Evolutionary conservation across 1,140 invertebrate species (phyloP), one percentile per base, ranked within the genome.

Genomic region (Drosophila ambigua): DNA sequence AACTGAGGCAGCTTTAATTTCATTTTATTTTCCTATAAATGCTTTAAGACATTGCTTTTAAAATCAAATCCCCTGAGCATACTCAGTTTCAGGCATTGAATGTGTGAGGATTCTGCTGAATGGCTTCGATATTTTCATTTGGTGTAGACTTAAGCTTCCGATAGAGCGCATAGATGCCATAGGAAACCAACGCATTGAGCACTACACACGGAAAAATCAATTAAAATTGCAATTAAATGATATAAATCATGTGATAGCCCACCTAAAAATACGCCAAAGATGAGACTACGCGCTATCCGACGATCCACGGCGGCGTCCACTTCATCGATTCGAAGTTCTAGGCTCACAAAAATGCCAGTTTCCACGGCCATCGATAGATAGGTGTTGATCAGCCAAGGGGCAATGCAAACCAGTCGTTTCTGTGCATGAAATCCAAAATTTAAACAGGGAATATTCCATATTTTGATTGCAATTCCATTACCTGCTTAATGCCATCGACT

Each of bases 401-500:
- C 77, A 84, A 91, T 88, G 61, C 90, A 91, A 49, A 91, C 65
- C 11, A 88, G 85, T 75, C 90, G 90, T 77, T 87, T 84, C 90
- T 91, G 11, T 8, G 1, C 2, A 46, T 1, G 5, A 6, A 13
- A 46, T 31, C n/a, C 23, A 13, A 1, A 3, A 5, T 0, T 15
- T 20, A n/a, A 13, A 45, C 43, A 20, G 2, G 16, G 16, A 13
- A 49, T 39, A 46, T 23, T n/a, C 16, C 43, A 11, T 20, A 8
- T 11, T 50, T 2, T 1, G 7, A 13, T n/a, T 28, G 13, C 6
- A 0, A 3, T n/a, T 44, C 20, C 6, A 6, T 76, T 31, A 91
- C 90, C 85, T 91, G 84, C 71, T 84, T 91, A 20, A 91, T 91
- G 76, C 90, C 90, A 77, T 91, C 90, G 49, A 91, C 77, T 43